Evolutionary conservation across 2,888 invertebrate species (phyloP), one percentile per base, ranked within the genome.

Genomic region (Amorpha juglandis): DNA sequence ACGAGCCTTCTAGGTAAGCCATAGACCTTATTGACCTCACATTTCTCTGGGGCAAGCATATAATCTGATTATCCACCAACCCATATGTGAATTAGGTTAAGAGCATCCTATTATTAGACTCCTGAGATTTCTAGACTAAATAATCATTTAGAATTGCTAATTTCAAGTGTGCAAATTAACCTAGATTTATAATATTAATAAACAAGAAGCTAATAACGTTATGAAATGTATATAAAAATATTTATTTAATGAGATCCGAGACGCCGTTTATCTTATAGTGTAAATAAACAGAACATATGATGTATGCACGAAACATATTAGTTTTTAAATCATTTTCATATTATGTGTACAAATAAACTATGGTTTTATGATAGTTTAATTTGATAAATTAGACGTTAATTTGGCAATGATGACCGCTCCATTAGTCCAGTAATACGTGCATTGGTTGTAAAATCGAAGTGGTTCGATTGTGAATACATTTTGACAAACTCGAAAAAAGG

Each of bases 171-270:
- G 14, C 1, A 35, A 27, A 27, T 6, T 27, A 47, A 47, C 47
- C 47, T 63, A 48, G 62, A 48, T 47, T 47, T 48, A 47, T 21
- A 19, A 38, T 6, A 58, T 38, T 11, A 55, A 35, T 38, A 42
- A 19, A 21, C 11, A 21, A 8, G 35, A 16, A 55, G 9, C 38
- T 12, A 19, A 19, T 38, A 38, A 42, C 12, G 9, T 38, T 55
- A 53, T 38, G 35, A 38, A 55, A 50, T 11, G 55, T n/a, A n/a
- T 33, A n/a, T 55, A 38, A 42, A 19, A 58, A 42, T 58, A 58
- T 58, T 58, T 58, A 58, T 58, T 58, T 58, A 58, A 42, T 38
- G 58, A 38, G 19, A 19, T 50, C 48, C 55, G 35, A 58, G 58
- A 42, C 58, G 52, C 14, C 33, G 16, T 21, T 19, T 12, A 42